Percentiles rank a stretch among this genome's conserved stretches.
Conservation (phyloP, 2,888 invertebrate species). For the Drosophila ustulata region DNA sequence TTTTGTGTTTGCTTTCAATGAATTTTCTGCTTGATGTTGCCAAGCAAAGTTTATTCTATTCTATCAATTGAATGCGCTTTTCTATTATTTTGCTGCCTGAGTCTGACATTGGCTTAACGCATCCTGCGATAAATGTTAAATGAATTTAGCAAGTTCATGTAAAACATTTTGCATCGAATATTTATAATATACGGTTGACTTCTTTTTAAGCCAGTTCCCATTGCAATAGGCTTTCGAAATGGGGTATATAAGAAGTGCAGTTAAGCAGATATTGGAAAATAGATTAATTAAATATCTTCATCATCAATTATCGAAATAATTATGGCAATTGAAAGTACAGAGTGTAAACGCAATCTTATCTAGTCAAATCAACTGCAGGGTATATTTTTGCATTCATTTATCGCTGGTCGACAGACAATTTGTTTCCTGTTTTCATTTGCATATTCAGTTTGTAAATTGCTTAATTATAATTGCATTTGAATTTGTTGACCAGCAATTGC, state of each 20-base stretch:
- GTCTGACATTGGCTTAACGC: conserved; percentile 2
- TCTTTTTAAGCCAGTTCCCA: background rate
- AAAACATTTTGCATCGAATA: conserved; percentile 23
- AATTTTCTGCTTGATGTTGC: conserved; percentile 19
- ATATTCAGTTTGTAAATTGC: conserved; percentile 34
- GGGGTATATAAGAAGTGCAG: background rate
- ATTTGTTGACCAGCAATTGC: conserved; percentile 30
- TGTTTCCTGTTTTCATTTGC: background rate
- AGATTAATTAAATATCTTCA: background rate
- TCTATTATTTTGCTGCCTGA: conserved; percentile 10
- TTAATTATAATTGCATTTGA: conserved; percentile 48
- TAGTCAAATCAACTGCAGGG: background rate
- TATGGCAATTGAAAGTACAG: no score
- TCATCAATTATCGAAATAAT: background rate
- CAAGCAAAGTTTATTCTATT: conserved; percentile 38
- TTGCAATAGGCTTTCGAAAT: background rate
- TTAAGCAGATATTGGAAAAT: background rate
- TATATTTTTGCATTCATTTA: background rate
- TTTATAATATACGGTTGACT: conserved; percentile 20
- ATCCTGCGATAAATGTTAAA: conserved; percentile 17
- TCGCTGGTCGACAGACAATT: background rate
- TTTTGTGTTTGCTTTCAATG: conserved; percentile 32
- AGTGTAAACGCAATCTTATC: no score
- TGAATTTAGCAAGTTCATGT: conserved; percentile 18
- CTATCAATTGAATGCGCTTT: conserved; percentile 38